A percentile compares a stretch with the other conserved stretches of the same genome.
Conservation (phyloP, 2,888 invertebrate species). For the Agonopterix heracliana region DNA sequence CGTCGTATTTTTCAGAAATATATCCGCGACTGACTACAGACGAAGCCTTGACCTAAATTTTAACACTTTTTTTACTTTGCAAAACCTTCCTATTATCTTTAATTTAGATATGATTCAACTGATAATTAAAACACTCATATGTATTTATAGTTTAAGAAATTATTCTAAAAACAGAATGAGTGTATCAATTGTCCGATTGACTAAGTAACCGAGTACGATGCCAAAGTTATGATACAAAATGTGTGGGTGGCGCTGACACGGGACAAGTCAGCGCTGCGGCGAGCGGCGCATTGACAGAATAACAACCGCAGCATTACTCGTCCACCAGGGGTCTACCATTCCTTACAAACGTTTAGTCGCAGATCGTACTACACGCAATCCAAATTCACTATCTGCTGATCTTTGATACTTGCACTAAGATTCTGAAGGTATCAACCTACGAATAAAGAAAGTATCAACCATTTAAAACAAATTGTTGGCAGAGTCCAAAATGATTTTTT, state of each 20-base stretch:
- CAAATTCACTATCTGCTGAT: too few species aligned
- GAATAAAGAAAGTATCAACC: too few species aligned
- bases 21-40: conserved; percentile 28
- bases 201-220: conserved; percentile 38
- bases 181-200: conserved; percentile 33
- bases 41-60: conserved; percentile 49
- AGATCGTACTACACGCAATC: too few species aligned
- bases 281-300: conserved; percentile 24
- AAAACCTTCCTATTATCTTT: too few species aligned
- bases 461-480: too few species aligned
- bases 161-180: conserved; percentile 36
- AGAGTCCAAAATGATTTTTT: too few species aligned
- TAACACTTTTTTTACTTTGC: not conserved
- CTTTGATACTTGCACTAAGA: too few species aligned
- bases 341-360: too few species aligned
- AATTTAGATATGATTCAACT: too few species aligned
- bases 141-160: conserved; percentile 4
- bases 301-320: conserved; percentile 10
- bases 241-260: conserved; percentile 43
- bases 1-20: conserved; percentile 25
- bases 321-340: not conserved
- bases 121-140: too few species aligned
- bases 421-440: too few species aligned
- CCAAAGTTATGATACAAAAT: conserved; percentile 33
- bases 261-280: conserved; percentile 35